phyloP scores from a whole-genome alignment of 2,797 vertebrate species.

The Oryzias sinensis region DNA sequence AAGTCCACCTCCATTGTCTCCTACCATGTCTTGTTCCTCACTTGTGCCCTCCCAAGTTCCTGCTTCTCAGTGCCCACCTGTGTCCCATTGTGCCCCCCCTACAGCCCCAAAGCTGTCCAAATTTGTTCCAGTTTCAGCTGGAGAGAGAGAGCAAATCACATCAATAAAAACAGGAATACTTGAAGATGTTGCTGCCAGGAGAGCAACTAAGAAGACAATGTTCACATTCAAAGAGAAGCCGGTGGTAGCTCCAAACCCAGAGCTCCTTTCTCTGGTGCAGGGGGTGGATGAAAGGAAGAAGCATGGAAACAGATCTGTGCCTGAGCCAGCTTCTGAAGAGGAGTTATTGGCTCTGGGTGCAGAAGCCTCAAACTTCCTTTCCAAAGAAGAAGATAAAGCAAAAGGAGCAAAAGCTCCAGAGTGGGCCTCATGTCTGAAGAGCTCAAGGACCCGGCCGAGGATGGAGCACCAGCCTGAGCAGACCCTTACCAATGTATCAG shows the following conservation, averaged over 20 bases:
- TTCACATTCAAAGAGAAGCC: conserved; percentile 98
- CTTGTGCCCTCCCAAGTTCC: conserved; percentile 43
- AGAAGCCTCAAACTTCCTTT: conserved; percentile 91
- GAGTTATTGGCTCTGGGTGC: conserved; percentile 92
- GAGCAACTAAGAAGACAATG: conserved; percentile 87
- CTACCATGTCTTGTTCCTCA: conserved; percentile 43
- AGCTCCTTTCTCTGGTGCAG: conserved; percentile 93
- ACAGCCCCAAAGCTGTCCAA: conserved; percentile 71
- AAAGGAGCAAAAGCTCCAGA: conserved; percentile 75
- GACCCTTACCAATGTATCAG: conserved; percentile 86
- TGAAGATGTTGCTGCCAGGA: conserved; percentile 80
- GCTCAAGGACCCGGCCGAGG: conserved; percentile 84
- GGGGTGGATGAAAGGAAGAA: conserved; percentile 87
- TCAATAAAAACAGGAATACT: conserved; percentile 87
- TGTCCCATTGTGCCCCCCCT: conserved; percentile 75
- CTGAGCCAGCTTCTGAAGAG: conserved; percentile 81
- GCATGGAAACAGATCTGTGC: conserved; percentile 77
- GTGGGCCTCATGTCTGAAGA: conserved; percentile 93
- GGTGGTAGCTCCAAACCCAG: conserved; percentile 90
- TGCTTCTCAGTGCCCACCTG: conserved; percentile 73
- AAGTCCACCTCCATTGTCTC: conserved; percentile 56
- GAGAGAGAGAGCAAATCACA: conserved; percentile 49
- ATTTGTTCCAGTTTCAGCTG: conserved; percentile 62
- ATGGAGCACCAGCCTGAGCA: conserved; percentile 85
- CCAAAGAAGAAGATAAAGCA: conserved; percentile 60